Evolutionary conservation across 2,888 invertebrate genomes (phyloP).

Genomic region (Crocallis elinguaria): DNA sequence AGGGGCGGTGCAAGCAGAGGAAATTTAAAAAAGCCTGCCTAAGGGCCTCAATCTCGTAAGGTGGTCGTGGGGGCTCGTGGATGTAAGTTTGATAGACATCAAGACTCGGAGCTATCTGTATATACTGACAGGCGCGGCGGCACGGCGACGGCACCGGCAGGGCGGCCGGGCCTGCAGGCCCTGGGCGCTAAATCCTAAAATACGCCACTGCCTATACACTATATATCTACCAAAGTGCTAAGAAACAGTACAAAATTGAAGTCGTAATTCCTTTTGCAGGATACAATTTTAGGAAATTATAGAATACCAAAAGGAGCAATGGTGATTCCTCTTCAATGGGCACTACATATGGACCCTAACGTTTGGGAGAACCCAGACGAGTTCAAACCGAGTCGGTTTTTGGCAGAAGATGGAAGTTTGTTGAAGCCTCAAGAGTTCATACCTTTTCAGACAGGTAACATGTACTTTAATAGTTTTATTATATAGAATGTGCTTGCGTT

Average conservation of each 20-base stretch:
- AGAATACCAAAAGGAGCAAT: slow-evolving; percentile 88
- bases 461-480: not conserved
- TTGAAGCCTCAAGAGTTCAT: slow-evolving; percentile 88
- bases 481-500: no score
- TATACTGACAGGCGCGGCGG: no score
- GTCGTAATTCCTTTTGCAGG: slow-evolving; percentile 60
- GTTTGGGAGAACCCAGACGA: slow-evolving; percentile 88
- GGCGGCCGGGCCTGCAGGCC: no score
- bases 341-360: slow-evolving; percentile 89
- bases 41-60: no score
- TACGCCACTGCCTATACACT: no score
- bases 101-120: no score
- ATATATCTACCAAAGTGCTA: not conserved
- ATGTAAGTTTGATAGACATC: no score
- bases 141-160: no score
- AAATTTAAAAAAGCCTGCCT: no score
- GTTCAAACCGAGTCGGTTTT: slow-evolving; percentile 89
- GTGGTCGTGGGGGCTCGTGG: no score
- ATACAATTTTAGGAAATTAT: slow-evolving; percentile 85
- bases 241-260: not conserved
- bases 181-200: no score
- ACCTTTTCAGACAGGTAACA: slow-evolving; percentile 92
- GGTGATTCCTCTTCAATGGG: slow-evolving; percentile 93
- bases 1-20: no score
- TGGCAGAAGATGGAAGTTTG: slow-evolving; percentile 86